Percentiles rank a stretch among this genome's conserved stretches.
Evolutionary conservation across 2,888 invertebrate species (phyloP).

Genomic region (Oegoconia quadripuncta): DNA sequence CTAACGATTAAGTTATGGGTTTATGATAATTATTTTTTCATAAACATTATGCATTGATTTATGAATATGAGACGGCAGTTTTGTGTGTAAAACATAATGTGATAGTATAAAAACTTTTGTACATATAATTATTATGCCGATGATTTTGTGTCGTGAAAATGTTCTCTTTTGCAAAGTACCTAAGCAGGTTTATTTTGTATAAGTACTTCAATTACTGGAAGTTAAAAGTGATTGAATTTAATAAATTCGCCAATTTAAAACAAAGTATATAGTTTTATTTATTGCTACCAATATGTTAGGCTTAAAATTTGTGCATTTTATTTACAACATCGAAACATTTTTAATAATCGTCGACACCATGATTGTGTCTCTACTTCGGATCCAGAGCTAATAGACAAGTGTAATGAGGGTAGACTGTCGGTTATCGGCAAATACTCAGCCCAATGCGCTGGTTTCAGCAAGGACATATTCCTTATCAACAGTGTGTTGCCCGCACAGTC

Average conservation of each 20-base stretch:
- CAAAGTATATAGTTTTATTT: conserved; percentile 48
- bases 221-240: conserved; percentile 75
- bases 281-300: conserved; percentile 2
- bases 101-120: conserved; percentile 50
- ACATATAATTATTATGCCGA: conserved; percentile 45
- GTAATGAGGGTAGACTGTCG: conserved; percentile 38
- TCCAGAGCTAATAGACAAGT: conserved; percentile 39
- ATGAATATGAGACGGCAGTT: conserved; percentile 25
- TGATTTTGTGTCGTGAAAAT: conserved; percentile 47
- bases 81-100: conserved; percentile 45
- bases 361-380: conserved; percentile 30
- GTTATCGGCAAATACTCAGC: conserved; percentile 35
- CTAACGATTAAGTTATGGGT: conserved; percentile 33
- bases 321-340: conserved; percentile 53
- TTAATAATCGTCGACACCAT: conserved; percentile 43
- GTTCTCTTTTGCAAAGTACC: conserved; percentile 58
- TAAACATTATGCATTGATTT: conserved; percentile 19
- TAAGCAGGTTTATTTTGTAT: conserved; percentile 61
- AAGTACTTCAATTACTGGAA: conserved; percentile 73
- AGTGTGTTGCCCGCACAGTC: conserved; percentile 19
- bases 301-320: conserved; percentile 18
- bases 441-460: conserved; percentile 47
- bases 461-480: conserved; percentile 36
- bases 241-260: conserved; percentile 72
- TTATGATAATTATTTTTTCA: conserved; percentile 24